phyloP scores from a whole-genome alignment of 1,140 invertebrate genomes.

The Aporrectodea caliginosa region DNA sequence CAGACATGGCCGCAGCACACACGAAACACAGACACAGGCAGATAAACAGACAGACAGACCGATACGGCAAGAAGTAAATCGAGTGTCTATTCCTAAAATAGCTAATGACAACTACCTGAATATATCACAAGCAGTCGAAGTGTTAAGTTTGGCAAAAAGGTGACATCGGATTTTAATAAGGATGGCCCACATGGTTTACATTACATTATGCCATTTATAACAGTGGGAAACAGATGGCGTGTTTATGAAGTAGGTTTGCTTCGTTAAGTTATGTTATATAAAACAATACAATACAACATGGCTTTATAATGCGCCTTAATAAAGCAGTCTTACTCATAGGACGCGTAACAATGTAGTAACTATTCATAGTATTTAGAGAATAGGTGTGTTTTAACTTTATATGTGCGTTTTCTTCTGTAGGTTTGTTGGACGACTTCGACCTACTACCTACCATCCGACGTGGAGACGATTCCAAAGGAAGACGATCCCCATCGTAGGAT shows the following conservation, averaged over 20 bases:
- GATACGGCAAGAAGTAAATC: too few relatives aligned
- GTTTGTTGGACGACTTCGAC: constrained; percentile 54
- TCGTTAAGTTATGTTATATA: background rate
- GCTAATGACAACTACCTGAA: too few relatives aligned
- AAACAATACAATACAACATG: background rate
- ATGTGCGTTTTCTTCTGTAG: background rate
- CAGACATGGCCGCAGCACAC: background rate
- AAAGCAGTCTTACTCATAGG: too few relatives aligned
- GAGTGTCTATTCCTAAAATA: too few relatives aligned
- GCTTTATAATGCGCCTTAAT: background rate
- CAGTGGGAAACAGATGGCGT: too few relatives aligned
- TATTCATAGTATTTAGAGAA: too few relatives aligned
- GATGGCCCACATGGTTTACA: background rate
- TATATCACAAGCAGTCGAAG: too few relatives aligned
- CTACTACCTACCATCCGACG: constrained; percentile 52
- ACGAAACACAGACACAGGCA: too few relatives aligned
- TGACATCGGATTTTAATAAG: too few relatives aligned
- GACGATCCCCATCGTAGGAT: constrained; percentile 24
- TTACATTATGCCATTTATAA: background rate
- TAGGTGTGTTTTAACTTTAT: background rate
- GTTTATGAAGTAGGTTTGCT: background rate
- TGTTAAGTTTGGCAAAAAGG: too few relatives aligned
- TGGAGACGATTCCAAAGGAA: constrained; percentile 15
- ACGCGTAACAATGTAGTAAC: too few relatives aligned
- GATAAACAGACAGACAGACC: too few relatives aligned